Evolutionary conservation across 1,140 invertebrate genomes (phyloP).

Genomic region (Goniozus legneri): DNA sequence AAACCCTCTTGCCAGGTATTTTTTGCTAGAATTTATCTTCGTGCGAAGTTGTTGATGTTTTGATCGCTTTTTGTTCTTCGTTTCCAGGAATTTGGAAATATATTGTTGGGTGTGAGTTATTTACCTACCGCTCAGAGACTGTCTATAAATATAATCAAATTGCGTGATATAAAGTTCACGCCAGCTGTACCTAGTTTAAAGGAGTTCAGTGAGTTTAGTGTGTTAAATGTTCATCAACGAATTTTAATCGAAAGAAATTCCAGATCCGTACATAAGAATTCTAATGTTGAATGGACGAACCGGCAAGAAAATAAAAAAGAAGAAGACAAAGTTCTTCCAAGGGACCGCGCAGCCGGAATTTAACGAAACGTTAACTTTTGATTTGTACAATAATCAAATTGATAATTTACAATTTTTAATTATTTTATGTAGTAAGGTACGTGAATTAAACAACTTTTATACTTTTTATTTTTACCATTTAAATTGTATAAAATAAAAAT

Average conservation of each 20-base stretch:
- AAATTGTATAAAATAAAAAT: not conserved
- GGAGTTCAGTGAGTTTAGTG: constrained; percentile 50
- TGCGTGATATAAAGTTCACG: constrained; percentile 49
- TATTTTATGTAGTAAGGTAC: constrained; percentile 48
- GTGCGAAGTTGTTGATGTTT: too few species aligned
- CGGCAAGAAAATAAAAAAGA: constrained; percentile 56
- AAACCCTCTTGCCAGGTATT: constrained; percentile 42
- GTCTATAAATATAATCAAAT: constrained; percentile 55
- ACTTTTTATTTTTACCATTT: not conserved
- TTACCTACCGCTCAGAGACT: constrained; percentile 59
- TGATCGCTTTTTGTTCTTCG: too few species aligned
- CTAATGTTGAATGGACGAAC: constrained; percentile 53
- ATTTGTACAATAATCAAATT: constrained; percentile 52
- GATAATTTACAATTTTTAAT: constrained; percentile 53
- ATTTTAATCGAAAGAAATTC: constrained; percentile 13
- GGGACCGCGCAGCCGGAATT: constrained; percentile 46
- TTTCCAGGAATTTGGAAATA: constrained; percentile 51
- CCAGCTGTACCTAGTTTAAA: constrained; percentile 36
- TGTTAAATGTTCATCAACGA: not conserved
- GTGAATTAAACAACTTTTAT: constrained; percentile 1
- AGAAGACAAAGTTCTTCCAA: constrained; percentile 48
- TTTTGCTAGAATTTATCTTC: too few species aligned
- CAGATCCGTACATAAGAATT: constrained; percentile 56
- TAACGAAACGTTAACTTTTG: constrained; percentile 58
- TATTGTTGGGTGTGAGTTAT: constrained; percentile 57